Evolutionary conservation across 2,888 invertebrate species (phyloP), one percentile per base, ranked within the genome.

Genomic region (Platypus cylindrus): DNA sequence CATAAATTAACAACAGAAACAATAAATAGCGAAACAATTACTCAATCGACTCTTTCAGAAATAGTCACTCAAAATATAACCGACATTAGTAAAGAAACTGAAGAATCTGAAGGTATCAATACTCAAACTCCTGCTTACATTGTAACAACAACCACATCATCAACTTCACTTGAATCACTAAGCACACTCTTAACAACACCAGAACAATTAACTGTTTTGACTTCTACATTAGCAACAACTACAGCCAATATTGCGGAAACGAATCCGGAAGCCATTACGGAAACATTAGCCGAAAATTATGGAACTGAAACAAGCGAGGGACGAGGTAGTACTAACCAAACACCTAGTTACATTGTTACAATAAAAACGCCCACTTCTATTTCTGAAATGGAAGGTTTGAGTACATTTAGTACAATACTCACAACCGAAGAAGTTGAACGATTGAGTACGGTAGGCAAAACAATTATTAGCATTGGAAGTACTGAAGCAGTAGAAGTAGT

Each of bases 341-440:
- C 20, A 7, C 9, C 20, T 7, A 9, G 20, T 20, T 9, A 20
- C 9, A 9, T 20, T 20, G 9, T 9, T 20, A 20, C 34, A 5
- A 27, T 32, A 23, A 16, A 16, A 29, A 12, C 16, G 23, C n/a
- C 28, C 27, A 20, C 18, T 17, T 27, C 28, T 33, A 43, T 27
- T 26, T 37, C 40, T 8, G 23, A 31, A 13, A 33, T 17, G 15
- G 30, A 32, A 37, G 38, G 27, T 18, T 13, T 26, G n/a, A 36
- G 31, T 3, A 29, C 12, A 13, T 37, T 40, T 32, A 40, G 39
- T 30, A 36, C 34, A 5, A 3, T 34, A 3, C 35, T 41, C 9
- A 41, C 41, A 18, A 41, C 41, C 12, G 16, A 34, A 32, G 39
- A 41, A 38, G 15, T 43, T 11, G 13, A 41, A 5, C 41, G 43